A percentile compares a stretch with the other conserved stretches of the same genome.
phyloP scores from a whole-genome alignment of 1,140 invertebrate genomes.

The Luehdorfia chinensis region DNA sequence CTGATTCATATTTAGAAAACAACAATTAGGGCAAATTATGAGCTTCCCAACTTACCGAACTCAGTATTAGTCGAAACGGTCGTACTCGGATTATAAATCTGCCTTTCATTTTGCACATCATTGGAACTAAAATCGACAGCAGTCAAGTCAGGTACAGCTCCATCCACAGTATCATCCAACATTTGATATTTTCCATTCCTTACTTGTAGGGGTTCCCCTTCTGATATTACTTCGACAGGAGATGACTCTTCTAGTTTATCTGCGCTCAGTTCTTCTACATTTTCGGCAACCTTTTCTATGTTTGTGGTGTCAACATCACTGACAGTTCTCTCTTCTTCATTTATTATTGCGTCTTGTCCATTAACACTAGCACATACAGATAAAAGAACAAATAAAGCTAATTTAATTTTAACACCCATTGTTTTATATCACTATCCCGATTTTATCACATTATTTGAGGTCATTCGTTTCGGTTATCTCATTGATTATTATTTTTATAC shows the following conservation, averaged over 20 bases:
- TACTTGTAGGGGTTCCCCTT: conserved; percentile 34
- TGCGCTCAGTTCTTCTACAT: conserved; percentile 26
- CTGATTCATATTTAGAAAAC: no score
- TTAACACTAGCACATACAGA: conserved; percentile 53
- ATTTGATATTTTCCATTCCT: conserved; percentile 60
- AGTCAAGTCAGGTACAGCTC: conserved; percentile 46
- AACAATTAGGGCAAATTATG: no score
- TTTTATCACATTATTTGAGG: conserved; percentile 48
- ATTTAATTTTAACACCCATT: conserved; percentile 60
- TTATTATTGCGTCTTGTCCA: conserved; percentile 48
- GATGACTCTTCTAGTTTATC: conserved; percentile 28
- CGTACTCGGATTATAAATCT: conserved; percentile 38
- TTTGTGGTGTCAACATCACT: conserved; percentile 37
- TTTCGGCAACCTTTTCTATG: conserved; percentile 19
- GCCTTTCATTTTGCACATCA: conserved; percentile 50
- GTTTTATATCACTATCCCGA: conserved; percentile 35
- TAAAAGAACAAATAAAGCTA: conserved; percentile 53
- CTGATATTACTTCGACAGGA: conserved; percentile 41
- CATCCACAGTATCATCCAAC: conserved; percentile 39
- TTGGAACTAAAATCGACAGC: conserved; percentile 41
- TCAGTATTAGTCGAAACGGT: conserved; percentile 50
- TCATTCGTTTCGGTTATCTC: conserved; percentile 40
- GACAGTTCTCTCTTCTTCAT: conserved; percentile 41
- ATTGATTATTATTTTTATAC: conserved; percentile 43
- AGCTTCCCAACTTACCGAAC: conserved; percentile 42